Evolutionary conservation across 64 coral and sea anemone genomes (phyloP), one percentile per base, ranked within the genome.

Genomic region (Actinia equina): DNA sequence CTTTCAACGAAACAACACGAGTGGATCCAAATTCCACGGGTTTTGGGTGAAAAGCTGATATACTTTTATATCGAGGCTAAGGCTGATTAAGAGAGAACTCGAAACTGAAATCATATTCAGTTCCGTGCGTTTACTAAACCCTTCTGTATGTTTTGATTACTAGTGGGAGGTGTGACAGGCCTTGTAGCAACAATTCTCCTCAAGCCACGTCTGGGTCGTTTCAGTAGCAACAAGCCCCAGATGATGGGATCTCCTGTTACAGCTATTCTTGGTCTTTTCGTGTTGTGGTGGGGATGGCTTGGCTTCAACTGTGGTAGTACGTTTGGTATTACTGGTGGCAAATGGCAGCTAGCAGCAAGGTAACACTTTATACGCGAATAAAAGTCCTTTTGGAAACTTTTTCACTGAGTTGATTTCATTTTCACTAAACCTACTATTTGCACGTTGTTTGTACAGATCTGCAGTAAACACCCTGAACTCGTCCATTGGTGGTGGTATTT

Each of bases 291-390:
- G 90, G 90, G 90, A 71, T 92, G 90, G 90, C 85, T 92, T 41
- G 90, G 90, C 7, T 92, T 92, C 86, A 92, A 92, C 78, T 92
- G 90, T n/a, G 90, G 90, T 20, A 92, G 90, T 51, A 88, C 85
- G 45, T 92, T 92, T 82, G 90, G 90, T 4, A 92, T 92, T 37
- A 87, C 85, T 26, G 90, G 90, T 10, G 90, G 86, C 9, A 85
- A 86, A 85, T 92, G 90, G 90, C 86, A 92, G 81, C 90, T 92
- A 17, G 90, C 90, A n/a, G 85, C 90, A 3, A 92, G 85, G 90
- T 92, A 71, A 92, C 52, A 12, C 55, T 12, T 12, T 57, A 57
- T 7, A 2, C 11, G 6, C 30, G 12, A 54, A 12, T 54, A 54
- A 54, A 54, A 54, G 6, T 54, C 2, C 55, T 2, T 13, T 57